Conservation (phyloP, 2,888 invertebrate species). For the Plagodis dolabraria region DNA sequence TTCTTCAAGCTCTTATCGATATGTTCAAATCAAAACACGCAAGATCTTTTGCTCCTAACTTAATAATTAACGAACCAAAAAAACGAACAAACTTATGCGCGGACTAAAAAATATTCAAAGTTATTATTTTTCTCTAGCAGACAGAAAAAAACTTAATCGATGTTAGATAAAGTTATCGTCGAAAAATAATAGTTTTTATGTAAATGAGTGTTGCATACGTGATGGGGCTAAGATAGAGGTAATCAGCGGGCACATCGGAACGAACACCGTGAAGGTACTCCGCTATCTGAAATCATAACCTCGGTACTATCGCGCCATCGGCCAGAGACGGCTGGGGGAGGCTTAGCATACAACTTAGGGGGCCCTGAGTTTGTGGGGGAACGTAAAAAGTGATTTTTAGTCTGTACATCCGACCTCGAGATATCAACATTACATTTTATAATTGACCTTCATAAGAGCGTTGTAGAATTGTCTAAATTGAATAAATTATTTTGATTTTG, state of each 20-base stretch:
- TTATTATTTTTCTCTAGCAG: slow-evolving; percentile 37
- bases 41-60: no score
- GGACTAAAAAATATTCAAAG: slow-evolving; percentile 9
- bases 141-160: slow-evolving; percentile 58
- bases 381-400: no score
- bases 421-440: no score
- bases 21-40: no score
- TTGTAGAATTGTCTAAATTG: no score
- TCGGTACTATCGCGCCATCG: slow-evolving; percentile 33
- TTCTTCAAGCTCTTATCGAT: no score
- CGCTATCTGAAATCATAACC: slow-evolving; percentile 38
- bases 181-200: slow-evolving; percentile 74
- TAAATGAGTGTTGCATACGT: slow-evolving; percentile 67
- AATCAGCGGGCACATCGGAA: slow-evolving; percentile 44
- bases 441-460: no score
- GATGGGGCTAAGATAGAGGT: slow-evolving; percentile 53
- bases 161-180: slow-evolving; percentile 53
- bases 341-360: not conserved
- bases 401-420: no score
- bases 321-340: slow-evolving; percentile 18
- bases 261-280: slow-evolving; percentile 43
- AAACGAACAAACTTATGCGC: not conserved
- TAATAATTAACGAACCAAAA: not conserved
- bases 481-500: no score
- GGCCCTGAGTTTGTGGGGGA: no score